Conservation (phyloP, 2,113 vertebrate genomes). For the Ceyx cyanopectus region DNA sequence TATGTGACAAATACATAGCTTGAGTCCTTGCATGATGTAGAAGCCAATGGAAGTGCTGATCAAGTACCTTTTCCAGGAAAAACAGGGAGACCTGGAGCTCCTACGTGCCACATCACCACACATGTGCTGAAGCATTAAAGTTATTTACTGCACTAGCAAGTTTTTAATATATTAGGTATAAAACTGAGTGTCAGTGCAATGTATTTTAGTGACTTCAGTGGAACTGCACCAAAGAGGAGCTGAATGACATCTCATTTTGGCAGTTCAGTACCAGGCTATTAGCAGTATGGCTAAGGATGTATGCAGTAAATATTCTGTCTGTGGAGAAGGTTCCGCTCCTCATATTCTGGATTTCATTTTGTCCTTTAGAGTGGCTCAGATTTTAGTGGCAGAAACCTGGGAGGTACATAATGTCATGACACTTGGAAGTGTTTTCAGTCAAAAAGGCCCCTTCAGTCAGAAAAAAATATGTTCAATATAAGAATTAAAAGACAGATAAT, state of each 20-base stretch:
- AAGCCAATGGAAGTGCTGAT: neutral
- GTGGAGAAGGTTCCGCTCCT: neutral
- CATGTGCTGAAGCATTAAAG: neutral
- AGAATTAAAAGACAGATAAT: neutral
- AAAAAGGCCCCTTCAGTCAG: neutral
- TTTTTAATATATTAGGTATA: neutral
- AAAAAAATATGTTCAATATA: neutral
- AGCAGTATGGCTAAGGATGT: neutral
- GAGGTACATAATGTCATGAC: neutral
- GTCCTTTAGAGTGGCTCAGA: neutral
- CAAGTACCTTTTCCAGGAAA: neutral
- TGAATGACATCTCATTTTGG: neutral
- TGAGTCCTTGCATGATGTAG: accelerated
- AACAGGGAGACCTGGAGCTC: neutral
- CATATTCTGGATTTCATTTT: neutral
- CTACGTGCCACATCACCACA: neutral
- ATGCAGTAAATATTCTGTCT: neutral
- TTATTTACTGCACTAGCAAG: neutral
- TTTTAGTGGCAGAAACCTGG: neutral
- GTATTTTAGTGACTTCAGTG: neutral
- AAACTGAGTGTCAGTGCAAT: neutral
- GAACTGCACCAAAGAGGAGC: neutral
- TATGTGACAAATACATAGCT: neutral
- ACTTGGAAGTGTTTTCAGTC: neutral
- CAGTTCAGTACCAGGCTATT: neutral